Evolutionary conservation across 2,113 vertebrate genomes (phyloP).

Genomic region (Oryctolagus cuniculus): mOryCun1.1 NC_091442.1:118815001-118815500

Average conservation of each 20-base stretch:
- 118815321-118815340: neutral
- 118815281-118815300: neutral
- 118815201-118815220: fast-evolving
- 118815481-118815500: neutral
- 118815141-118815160: neutral
- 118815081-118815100: no score
- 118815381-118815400: fast-evolving
- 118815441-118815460: neutral
- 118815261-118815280: neutral
- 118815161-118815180: neutral
- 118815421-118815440: neutral
- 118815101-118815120: neutral
- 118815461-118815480: no score
- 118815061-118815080: fast-evolving
- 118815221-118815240: fast-evolving
- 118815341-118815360: neutral
- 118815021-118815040: neutral
- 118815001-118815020: no score
- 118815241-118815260: neutral
- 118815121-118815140: neutral
- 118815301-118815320: no score
- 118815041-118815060: no score
- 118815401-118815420: neutral
- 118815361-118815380: fast-evolving
- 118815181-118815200: neutral